Percentiles rank a stretch among this genome's conserved stretches.
phyloP scores from a whole-genome alignment of 2,113 vertebrate genomes.

The Eurypyga helias region DNA sequence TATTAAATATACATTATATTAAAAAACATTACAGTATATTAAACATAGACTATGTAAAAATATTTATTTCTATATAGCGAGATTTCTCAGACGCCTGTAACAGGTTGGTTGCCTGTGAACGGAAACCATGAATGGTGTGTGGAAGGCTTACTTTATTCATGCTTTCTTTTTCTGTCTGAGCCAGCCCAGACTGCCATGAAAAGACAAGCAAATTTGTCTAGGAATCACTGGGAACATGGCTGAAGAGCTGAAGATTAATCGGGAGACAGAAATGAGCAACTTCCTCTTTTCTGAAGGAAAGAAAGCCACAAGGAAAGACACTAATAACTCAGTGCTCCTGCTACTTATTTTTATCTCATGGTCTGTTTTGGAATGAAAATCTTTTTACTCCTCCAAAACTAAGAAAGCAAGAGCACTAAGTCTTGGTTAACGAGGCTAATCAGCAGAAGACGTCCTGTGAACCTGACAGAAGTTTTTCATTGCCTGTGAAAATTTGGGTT shows the following conservation, averaged over 20 bases:
- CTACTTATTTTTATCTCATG: not conserved
- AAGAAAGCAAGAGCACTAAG: not conserved
- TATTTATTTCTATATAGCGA: not conserved
- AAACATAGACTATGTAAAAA: not conserved
- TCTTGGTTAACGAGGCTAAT: not conserved
- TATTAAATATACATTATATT: too few species aligned
- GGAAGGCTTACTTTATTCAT: not conserved
- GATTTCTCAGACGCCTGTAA: not conserved
- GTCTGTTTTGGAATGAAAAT: not conserved
- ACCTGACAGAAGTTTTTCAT: slow-evolving; percentile 2
- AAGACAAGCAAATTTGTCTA: not conserved
- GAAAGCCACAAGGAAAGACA: not conserved
- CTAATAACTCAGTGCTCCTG: not conserved
- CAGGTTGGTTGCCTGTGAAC: not conserved
- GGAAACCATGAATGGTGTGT: not conserved
- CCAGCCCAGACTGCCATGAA: not conserved
- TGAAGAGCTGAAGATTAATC: not conserved
- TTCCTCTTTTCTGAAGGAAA: not conserved
- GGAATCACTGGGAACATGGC: not conserved
- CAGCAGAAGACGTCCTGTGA: not conserved
- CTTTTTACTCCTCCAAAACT: not conserved
- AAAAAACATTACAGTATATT: too few species aligned
- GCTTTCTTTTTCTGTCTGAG: not conserved
- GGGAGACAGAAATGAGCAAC: not conserved
- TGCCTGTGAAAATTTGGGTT: slow-evolving; percentile 28